Evolutionary conservation across 2,113 vertebrate genomes (phyloP).

Genomic region (Caloenas nicobarica): DNA sequence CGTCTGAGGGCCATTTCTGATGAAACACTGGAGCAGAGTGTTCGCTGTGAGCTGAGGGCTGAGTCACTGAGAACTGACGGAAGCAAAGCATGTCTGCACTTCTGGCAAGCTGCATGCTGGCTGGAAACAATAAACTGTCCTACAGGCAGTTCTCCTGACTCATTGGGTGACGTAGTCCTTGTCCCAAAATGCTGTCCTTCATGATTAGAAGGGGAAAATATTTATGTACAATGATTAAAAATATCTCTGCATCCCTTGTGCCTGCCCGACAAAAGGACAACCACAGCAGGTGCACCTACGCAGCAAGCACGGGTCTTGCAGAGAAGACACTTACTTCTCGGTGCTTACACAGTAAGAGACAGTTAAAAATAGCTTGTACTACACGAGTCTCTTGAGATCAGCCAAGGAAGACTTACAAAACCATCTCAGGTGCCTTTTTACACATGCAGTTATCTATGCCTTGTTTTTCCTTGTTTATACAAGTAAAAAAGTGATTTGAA

Average conservation of each 20-base stretch:
- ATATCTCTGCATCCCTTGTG: not conserved
- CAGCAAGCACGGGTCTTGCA: constrained; percentile 15
- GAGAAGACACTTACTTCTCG: not conserved
- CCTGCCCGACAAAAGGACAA: constrained; percentile 19
- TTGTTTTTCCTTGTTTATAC: not conserved
- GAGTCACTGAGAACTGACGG: not conserved
- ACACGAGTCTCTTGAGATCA: not conserved
- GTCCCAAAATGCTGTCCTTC: not conserved
- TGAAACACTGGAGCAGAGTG: not conserved
- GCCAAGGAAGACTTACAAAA: not conserved
- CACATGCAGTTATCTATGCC: not conserved
- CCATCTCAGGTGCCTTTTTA: not conserved
- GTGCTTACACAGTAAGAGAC: not conserved
- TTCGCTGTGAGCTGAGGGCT: rapidly evolving
- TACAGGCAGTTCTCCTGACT: not conserved
- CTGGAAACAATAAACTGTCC: not conserved
- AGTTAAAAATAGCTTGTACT: constrained; percentile 19
- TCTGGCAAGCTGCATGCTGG: not conserved
- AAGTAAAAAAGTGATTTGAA: not conserved
- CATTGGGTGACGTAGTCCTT: not conserved
- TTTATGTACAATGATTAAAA: constrained; percentile 17
- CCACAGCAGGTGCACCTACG: not conserved
- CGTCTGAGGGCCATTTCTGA: not conserved
- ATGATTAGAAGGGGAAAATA: not conserved
- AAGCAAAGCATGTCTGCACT: not conserved